phyloP scores from a whole-genome alignment of 2,888 invertebrate genomes.

The Odontothrips loti region DNA sequence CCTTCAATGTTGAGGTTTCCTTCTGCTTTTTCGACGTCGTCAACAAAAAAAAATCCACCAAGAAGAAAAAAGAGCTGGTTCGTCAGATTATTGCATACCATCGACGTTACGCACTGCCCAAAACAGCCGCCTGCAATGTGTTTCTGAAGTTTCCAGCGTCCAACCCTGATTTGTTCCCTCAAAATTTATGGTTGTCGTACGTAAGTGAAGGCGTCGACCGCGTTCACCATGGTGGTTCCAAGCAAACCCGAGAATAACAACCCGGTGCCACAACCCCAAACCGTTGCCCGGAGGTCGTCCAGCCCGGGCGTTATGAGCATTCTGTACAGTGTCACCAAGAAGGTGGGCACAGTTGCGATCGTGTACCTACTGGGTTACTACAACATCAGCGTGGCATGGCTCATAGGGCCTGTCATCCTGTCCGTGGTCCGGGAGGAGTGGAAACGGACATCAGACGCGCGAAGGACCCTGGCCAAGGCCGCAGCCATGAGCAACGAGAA shows the following conservation, averaged over 20 bases:
- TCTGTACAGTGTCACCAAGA: conserved; percentile 61
- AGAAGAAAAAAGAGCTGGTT: background rate
- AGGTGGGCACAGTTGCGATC: conserved; percentile 66
- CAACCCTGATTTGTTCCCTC: background rate
- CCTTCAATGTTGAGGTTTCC: too few species aligned
- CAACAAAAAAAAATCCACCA: background rate
- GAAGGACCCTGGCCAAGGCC: conserved; percentile 60
- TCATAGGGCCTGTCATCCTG: conserved; percentile 73
- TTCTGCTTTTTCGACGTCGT: too few species aligned
- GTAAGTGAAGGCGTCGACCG: background rate
- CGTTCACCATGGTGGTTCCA: background rate
- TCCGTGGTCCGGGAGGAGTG: conserved; percentile 76
- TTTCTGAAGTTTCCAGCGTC: background rate
- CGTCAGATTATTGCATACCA: background rate
- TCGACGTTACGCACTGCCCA: background rate
- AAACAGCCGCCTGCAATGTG: background rate
- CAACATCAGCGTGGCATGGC: conserved; percentile 86
- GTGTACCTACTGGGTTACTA: conserved; percentile 79
- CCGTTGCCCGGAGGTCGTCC: conserved; percentile 49
- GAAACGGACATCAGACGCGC: conserved; percentile 45
- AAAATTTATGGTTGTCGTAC: background rate
- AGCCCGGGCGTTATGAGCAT: conserved; percentile 55
- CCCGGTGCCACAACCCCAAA: conserved; percentile 29
- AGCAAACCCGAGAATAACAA: conserved; percentile 11
- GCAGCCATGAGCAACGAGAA: conserved; percentile 76